Evolutionary conservation across 2,797 vertebrate species (phyloP).

Genomic region (Caiman crocodilus): DNA sequence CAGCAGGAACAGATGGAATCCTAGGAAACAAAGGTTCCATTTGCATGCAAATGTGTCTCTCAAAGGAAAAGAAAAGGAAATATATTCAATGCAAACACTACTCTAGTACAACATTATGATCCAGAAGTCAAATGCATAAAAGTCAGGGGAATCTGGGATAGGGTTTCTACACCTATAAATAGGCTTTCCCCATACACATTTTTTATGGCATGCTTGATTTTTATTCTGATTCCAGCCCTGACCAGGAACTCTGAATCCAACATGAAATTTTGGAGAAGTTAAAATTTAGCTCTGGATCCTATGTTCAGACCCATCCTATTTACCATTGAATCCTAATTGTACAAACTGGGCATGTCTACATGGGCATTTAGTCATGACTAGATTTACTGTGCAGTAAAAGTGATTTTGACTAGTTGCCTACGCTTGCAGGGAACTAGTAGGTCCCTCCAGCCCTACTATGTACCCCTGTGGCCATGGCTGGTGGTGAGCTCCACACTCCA

Average conservation of each 20-base stretch:
- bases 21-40: not conserved
- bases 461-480: no score
- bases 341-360: not conserved
- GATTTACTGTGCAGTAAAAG: no score
- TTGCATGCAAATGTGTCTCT: not conserved
- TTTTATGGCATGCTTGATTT: not conserved
- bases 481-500: no score
- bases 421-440: no score
- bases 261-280: not conserved
- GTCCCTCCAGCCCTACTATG: no score
- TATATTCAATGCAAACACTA: not conserved
- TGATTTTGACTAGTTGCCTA: no score
- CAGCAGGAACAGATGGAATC: constrained; percentile 14
- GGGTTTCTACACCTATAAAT: constrained; percentile 1
- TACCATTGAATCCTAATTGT: not conserved
- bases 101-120: constrained; percentile 4
- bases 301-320: not conserved
- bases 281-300: not conserved
- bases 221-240: not conserved
- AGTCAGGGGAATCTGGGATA: constrained; percentile 10
- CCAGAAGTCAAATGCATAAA: constrained; percentile 5
- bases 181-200: not conserved
- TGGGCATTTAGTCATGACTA: no score
- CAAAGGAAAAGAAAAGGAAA: constrained; percentile 14
- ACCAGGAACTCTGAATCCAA: not conserved